Base-by-base conservation (phyloP, 1,140 invertebrate species). In the Brachystomella parvula region DNA sequence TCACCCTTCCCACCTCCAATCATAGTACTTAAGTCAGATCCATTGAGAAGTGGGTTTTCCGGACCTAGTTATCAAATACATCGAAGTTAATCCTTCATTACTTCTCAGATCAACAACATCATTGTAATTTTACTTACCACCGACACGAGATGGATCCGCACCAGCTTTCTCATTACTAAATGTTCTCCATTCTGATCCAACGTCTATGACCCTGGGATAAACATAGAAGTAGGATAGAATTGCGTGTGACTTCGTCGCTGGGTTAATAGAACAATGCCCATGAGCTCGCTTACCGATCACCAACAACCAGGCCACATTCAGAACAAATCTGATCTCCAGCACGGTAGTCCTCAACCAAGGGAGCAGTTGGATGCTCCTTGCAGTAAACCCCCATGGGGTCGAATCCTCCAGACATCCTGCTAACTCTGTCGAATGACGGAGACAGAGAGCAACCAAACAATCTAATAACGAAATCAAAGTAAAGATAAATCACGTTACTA, bases 181-280 rank as follows among this genome's bases (percentile, higher is more conserved):
- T 61, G 96, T 99, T 78, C 97, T 84, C 97, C 97, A 99, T 80
- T 99, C 97, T n/a, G 96, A 98, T n/a, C 96, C 96, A n/a, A 99
- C 97, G 82, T 99, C 97, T 72, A 99, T 95, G 0, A 99, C 94
- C 77, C 94, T 93, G 75, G 29, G 81, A 81, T 47, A 68, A 66
- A 73, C 62, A 12, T 39, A 53, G 17, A 53, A n/a, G n/a, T n/a
- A n/a, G n/a, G n/a, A n/a, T n/a, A n/a, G n/a, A n/a, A n/a, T n/a
- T n/a, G n/a, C n/a, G n/a, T n/a, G n/a, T n/a, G n/a, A n/a, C n/a
- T n/a, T n/a, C n/a, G n/a, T n/a, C n/a, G n/a, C n/a, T n/a, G n/a
- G n/a, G n/a, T n/a, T n/a, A n/a, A n/a, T n/a, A 39, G 35, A 19
- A 9, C 35, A 39, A 39, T 19, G 19, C 6, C 35, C 35, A 6